Conservation (phyloP, 2,888 invertebrate species). For the Miltochrista miniata region DNA sequence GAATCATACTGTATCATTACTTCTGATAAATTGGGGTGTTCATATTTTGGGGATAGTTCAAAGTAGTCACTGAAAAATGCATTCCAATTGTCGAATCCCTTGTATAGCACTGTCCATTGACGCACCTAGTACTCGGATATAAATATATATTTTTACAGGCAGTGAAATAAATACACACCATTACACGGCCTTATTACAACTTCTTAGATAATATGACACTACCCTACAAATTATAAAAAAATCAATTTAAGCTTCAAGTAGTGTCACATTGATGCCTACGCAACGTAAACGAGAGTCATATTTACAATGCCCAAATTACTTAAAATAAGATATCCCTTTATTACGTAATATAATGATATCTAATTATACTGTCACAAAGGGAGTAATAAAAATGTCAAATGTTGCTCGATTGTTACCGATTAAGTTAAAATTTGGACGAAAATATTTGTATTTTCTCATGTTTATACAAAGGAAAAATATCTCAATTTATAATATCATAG, state of each 20-base stretch:
- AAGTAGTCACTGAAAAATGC: conserved; percentile 75
- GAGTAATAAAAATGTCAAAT: conserved; percentile 72
- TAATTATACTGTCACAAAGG: conserved; percentile 75
- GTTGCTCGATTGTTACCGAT: conserved; percentile 80
- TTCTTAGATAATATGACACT: conserved; percentile 39
- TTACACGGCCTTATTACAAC: conserved; percentile 45
- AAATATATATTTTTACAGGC: conserved; percentile 66
- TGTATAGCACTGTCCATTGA: conserved; percentile 75
- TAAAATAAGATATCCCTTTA: conserved; percentile 60
- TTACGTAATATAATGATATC: conserved; percentile 55
- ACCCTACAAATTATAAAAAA: conserved; percentile 1
- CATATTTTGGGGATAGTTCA: conserved; percentile 64
- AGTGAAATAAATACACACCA: conserved; percentile 45
- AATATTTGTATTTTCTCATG: conserved; percentile 82
- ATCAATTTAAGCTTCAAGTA: conserved; percentile 10
- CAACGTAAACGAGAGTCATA: conserved; percentile 46
- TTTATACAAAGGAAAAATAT: conserved; percentile 81
- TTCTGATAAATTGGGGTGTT: conserved; percentile 54
- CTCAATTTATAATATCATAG: conserved; percentile 78
- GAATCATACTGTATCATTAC: conserved; percentile 52
- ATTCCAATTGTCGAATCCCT: conserved; percentile 76
- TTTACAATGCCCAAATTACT: conserved; percentile 63
- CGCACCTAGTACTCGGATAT: conserved; percentile 67
- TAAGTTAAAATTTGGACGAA: conserved; percentile 74
- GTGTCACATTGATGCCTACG: conserved; percentile 29